phyloP scores from a whole-genome alignment of 2,113 vertebrate genomes.

The Synodontis membranacea region DNA sequence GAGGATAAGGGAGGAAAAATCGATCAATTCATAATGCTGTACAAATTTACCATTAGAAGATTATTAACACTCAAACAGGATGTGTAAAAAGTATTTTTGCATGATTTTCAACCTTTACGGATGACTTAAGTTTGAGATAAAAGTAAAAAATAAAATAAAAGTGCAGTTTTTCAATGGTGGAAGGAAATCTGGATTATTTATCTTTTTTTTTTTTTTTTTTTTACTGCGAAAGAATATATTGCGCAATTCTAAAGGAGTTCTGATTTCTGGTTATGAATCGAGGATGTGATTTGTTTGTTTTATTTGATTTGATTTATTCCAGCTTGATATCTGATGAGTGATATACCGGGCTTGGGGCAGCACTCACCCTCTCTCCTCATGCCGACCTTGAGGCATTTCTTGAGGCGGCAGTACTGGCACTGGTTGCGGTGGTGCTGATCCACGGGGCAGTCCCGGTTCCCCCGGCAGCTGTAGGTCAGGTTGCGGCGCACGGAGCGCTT shows the following conservation, averaged over 20 bases:
- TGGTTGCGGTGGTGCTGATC: slow-evolving; percentile 87
- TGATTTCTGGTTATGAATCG: neutral
- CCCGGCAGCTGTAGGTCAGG: slow-evolving; percentile 83
- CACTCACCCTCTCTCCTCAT: slow-evolving; percentile 82
- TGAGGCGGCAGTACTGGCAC: slow-evolving; percentile 84
- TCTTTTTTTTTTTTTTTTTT: too few species aligned
- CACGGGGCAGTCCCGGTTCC: slow-evolving; percentile 82
- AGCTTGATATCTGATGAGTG: neutral
- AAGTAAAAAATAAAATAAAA: neutral
- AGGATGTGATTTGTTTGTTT: neutral
- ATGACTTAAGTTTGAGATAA: too few species aligned
- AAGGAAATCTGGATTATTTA: too few species aligned
- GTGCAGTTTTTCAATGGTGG: neutral
- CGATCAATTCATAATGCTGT: neutral
- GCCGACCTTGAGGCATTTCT: slow-evolving; percentile 85
- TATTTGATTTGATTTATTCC: neutral
- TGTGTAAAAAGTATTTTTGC: neutral
- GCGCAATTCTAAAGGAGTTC: neutral
- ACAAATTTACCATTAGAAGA: neutral
- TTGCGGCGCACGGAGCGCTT: slow-evolving; percentile 85
- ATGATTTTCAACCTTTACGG: neutral
- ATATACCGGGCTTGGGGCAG: neutral
- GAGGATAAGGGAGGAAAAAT: too few species aligned
- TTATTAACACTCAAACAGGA: neutral
- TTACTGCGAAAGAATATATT: neutral